These are phyloP conservation scores for Patella depressa DNA, from an alignment of 2,888 invertebrate species.

Conservation along the genomic window DNA sequence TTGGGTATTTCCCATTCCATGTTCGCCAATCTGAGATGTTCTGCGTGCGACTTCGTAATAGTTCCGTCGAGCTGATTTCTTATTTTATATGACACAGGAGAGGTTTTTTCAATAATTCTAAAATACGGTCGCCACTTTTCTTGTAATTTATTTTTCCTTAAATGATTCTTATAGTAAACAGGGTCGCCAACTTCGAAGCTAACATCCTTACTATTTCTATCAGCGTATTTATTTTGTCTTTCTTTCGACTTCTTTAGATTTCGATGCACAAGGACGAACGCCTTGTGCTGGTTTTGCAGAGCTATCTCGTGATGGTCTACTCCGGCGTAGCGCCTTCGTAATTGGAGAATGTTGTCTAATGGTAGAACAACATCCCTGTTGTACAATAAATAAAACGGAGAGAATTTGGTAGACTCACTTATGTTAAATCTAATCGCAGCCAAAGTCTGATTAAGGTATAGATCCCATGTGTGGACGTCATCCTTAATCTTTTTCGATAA, in stretches of 20 bases:
- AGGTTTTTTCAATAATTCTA: slow-evolving; percentile 32
- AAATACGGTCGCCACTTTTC: slow-evolving; percentile 37
- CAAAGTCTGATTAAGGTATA: slow-evolving; percentile 1
- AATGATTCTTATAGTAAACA: slow-evolving; percentile 33
- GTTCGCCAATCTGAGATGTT: slow-evolving; percentile 21
- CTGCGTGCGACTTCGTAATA: slow-evolving; percentile 20
- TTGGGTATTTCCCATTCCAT: slow-evolving; percentile 25
- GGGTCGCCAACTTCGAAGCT: slow-evolving; percentile 34
- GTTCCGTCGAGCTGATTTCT: slow-evolving; percentile 14
- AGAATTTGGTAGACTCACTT: background rate
- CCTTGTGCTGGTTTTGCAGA: slow-evolving; percentile 35
- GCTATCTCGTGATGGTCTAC: slow-evolving; percentile 33
- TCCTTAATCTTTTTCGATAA: slow-evolving; percentile 8
- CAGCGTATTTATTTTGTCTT: slow-evolving; percentile 32
- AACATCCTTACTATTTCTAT: slow-evolving; percentile 29
- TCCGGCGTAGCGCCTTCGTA: slow-evolving; percentile 30
- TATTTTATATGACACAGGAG: slow-evolving; percentile 26
- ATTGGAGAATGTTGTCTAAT: slow-evolving; percentile 33
- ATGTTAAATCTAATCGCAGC: background rate
- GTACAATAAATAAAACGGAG: slow-evolving; percentile 33
- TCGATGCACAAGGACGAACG: slow-evolving; percentile 27
- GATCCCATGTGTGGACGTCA: slow-evolving; percentile 6
- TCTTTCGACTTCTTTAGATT: slow-evolving; percentile 30
- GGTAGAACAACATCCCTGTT: slow-evolving; percentile 34
- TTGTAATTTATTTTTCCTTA: slow-evolving; percentile 30